A percentile compares a stretch with the other conserved stretches of the same genome.
phyloP scores from a whole-genome alignment of 2,797 vertebrate species.

The Nothura maculosa region DNA sequence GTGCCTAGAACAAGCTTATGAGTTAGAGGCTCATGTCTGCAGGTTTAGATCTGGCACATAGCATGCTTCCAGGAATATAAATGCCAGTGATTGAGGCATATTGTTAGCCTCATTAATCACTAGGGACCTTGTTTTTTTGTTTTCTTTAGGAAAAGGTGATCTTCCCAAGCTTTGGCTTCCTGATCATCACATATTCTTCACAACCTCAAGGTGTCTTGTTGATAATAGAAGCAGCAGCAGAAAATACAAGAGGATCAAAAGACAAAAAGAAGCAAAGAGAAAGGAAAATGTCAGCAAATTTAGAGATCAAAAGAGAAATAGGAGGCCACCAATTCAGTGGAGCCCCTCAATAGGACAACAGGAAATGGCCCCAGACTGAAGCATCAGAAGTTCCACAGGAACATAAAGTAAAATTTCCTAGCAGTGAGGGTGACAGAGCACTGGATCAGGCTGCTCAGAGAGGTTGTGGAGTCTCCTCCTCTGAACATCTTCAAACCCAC shows the following conservation, averaged over 20 bases:
- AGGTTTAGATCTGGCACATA: background rate
- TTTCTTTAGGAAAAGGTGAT: background rate
- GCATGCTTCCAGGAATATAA: background rate
- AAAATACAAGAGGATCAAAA: accelerated
- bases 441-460: too few relatives aligned
- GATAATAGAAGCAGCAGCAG: background rate
- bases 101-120: background rate
- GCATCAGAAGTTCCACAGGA: too few relatives aligned
- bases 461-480: too few relatives aligned
- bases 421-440: too few relatives aligned
- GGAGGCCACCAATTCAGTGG: too few relatives aligned
- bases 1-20: background rate
- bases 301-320: background rate
- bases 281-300: background rate
- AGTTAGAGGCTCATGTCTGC: background rate
- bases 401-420: too few relatives aligned
- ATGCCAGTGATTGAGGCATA: background rate
- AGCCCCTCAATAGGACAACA: too few relatives aligned
- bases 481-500: too few relatives aligned
- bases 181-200: background rate
- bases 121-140: background rate
- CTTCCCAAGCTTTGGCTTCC: background rate
- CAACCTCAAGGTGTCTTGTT: background rate
- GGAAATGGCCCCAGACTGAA: too few relatives aligned
- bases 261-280: background rate